Conservation (phyloP, 1,140 invertebrate genomes). For the Lethocerus indicus region DNA sequence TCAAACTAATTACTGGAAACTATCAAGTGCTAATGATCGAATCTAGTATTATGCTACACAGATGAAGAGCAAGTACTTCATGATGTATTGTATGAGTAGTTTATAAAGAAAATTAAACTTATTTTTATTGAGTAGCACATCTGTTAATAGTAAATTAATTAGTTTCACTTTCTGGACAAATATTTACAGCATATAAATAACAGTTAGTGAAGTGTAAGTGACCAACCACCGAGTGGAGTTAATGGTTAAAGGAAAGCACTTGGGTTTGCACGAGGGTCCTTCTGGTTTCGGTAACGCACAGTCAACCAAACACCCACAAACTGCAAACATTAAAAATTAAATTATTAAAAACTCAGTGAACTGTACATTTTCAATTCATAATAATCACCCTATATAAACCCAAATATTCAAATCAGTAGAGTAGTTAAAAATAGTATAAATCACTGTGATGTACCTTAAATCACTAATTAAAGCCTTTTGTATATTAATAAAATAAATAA, state of each 20-base stretch:
- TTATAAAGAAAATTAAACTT: background rate
- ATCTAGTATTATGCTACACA: no score
- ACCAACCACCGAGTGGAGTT: conserved; percentile 7
- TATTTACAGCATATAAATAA: background rate
- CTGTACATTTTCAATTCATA: no score
- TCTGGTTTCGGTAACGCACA: conserved; percentile 90
- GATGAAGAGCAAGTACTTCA: no score
- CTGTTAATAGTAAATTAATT: background rate
- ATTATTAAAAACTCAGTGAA: background rate
- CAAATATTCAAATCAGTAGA: no score
- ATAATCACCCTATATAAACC: no score
- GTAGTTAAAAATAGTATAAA: no score
- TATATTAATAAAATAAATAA: no score
- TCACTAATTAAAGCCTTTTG: no score
- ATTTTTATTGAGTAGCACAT: background rate
- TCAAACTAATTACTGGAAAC: no score
- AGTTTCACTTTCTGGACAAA: background rate
- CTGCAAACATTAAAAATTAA: conserved; percentile 32
- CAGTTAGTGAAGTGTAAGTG: background rate
- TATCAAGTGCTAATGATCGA: no score
- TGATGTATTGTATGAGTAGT: no score
- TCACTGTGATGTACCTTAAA: no score
- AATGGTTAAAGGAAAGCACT: conserved; percentile 77
- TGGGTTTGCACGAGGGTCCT: conserved; percentile 88
- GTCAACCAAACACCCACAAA: conserved; percentile 95